Conservation (phyloP, 2,113 vertebrate genomes). For the Alosa alosa region DNA sequence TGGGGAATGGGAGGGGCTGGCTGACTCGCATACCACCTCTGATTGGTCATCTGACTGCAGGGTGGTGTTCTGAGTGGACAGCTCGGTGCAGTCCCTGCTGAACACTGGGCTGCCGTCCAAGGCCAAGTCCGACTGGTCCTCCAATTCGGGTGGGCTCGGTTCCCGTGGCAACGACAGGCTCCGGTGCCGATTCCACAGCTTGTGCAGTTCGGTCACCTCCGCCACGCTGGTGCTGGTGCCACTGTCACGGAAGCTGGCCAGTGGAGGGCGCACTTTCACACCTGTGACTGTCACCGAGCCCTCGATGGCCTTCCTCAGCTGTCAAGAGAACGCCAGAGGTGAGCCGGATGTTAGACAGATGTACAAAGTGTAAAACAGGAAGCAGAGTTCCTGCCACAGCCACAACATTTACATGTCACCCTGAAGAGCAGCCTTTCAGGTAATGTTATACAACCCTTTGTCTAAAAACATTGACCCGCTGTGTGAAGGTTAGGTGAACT, state of each 20-base stretch:
- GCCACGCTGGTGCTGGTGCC: constrained; percentile 83
- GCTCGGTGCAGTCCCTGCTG: constrained; percentile 49
- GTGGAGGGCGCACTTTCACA: constrained; percentile 89
- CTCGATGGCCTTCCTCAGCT: constrained; percentile 96
- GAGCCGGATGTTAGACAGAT: background rate
- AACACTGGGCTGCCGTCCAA: constrained; percentile 61
- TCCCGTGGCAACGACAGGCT: constrained; percentile 85
- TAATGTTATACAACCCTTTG: too few species aligned
- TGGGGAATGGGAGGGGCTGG: constrained; percentile 61
- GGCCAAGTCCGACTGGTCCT: constrained; percentile 62
- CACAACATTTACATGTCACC: too few species aligned
- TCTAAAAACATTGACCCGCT: too few species aligned
- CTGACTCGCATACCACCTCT: constrained; percentile 58
- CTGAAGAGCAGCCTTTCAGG: too few species aligned
- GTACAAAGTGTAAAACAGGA: too few species aligned
- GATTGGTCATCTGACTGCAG: constrained; percentile 50
- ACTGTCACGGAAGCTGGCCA: constrained; percentile 95
- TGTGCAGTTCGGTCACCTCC: constrained; percentile 88
- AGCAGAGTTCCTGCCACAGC: too few species aligned
- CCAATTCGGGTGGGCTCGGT: constrained; percentile 74
- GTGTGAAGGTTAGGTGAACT: too few species aligned
- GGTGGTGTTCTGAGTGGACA: constrained; percentile 44
- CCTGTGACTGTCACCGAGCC: constrained; percentile 92
- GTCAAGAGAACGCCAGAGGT: background rate
- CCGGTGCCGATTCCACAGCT: constrained; percentile 89